A percentile compares a stretch with the other conserved stretches of the same genome.
phyloP scores from a whole-genome alignment of 2,888 invertebrate species.

The Anoplius nigerrimus region DNA sequence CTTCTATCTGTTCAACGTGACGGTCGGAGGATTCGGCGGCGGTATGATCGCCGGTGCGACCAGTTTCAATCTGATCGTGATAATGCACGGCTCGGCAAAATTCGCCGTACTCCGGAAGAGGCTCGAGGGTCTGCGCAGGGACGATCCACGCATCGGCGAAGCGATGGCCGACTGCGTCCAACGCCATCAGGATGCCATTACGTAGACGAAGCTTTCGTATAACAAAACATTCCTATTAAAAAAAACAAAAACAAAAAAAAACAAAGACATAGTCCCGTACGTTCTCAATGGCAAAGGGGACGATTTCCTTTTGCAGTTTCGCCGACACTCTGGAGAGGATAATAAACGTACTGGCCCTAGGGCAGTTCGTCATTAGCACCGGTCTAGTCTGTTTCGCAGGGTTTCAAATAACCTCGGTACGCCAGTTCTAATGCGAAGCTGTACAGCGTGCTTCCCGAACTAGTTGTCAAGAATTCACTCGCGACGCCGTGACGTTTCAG shows the following conservation, averaged over 20 bases:
- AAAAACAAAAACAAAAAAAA: conserved; percentile 1
- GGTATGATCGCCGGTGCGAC: conserved; percentile 61
- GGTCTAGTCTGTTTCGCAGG: conserved; percentile 66
- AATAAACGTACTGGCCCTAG: conserved; percentile 64
- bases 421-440: conserved; percentile 15
- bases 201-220: conserved; percentile 42
- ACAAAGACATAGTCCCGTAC: not conserved
- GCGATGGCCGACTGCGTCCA: conserved; percentile 49
- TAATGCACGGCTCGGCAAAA: conserved; percentile 65
- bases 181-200: conserved; percentile 64
- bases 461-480: not conserved
- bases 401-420: conserved; percentile 66
- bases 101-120: conserved; percentile 58
- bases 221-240: conserved; percentile 1
- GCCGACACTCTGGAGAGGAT: conserved; percentile 63
- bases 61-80: conserved; percentile 59
- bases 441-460: not conserved
- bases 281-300: too few species aligned
- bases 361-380: conserved; percentile 66
- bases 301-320: conserved; percentile 51
- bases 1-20: conserved; percentile 49
- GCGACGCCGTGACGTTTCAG: conserved; percentile 33
- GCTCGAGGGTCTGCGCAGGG: conserved; percentile 46
- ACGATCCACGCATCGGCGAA: conserved; percentile 32
- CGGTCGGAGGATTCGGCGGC: conserved; percentile 47